Conservation (phyloP, 2,797 vertebrate genomes). For the Babyrousa celebensis region DNA sequence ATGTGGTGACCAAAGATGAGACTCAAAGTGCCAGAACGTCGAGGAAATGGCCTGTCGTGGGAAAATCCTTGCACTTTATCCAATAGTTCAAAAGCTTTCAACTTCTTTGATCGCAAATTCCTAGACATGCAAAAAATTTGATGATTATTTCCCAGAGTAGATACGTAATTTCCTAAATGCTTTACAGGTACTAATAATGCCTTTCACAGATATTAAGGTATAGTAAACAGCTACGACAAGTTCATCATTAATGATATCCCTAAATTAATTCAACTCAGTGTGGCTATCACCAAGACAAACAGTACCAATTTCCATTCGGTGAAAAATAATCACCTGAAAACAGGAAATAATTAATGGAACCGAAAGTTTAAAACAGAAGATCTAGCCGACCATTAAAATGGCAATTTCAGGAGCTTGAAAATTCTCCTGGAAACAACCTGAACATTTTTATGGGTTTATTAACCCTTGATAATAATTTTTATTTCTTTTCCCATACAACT, state of each 20-base stretch:
- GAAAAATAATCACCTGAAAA: slow-evolving; percentile 40
- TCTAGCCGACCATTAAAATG: background rate
- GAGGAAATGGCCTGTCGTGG: background rate
- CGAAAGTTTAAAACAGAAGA: slow-evolving; percentile 19
- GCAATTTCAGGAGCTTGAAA: background rate
- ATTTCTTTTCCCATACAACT: background rate
- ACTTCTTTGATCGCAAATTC: background rate
- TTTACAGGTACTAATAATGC: background rate
- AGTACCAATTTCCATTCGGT: background rate
- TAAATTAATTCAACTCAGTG: background rate
- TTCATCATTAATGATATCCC: background rate
- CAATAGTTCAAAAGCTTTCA: background rate
- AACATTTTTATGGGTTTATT: background rate
- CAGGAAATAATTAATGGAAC: background rate
- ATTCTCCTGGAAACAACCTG: background rate
- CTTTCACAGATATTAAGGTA: background rate
- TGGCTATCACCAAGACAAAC: slow-evolving; percentile 10
- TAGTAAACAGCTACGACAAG: background rate
- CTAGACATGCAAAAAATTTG: background rate
- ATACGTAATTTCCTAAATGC: background rate
- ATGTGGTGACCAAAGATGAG: background rate
- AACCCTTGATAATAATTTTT: background rate
- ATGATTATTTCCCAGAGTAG: background rate
- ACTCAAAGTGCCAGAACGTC: background rate
- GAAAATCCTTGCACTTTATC: background rate